Conservation (phyloP, 2,888 invertebrate species). For the Cephus spinipes region DNA sequence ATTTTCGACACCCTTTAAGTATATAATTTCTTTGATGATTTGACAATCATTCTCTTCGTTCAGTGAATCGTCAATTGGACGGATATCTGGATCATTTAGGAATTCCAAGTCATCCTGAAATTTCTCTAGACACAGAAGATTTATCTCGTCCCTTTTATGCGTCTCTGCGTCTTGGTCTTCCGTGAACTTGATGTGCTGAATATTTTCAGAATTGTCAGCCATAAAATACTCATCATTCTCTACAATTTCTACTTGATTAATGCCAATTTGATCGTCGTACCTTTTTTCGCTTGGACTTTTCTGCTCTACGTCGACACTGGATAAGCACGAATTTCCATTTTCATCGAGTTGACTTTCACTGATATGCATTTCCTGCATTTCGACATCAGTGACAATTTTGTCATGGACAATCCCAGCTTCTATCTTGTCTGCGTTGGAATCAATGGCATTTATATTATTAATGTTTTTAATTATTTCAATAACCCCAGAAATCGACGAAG, state of each 20-base stretch:
- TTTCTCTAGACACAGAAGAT: neutral
- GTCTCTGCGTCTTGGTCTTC: neutral
- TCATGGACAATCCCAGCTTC: too few species aligned
- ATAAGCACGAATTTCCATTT: constrained; percentile 9
- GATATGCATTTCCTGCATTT: too few species aligned
- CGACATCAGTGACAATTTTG: too few species aligned
- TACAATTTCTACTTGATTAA: neutral
- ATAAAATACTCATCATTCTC: neutral
- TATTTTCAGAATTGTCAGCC: neutral
- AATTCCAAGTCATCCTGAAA: neutral
- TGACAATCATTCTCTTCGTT: neutral
- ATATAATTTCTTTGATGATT: too few species aligned
- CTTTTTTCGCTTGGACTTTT: neutral
- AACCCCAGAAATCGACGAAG: too few species aligned
- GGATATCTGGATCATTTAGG: too few species aligned
- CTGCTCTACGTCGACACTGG: neutral
- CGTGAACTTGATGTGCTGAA: neutral
- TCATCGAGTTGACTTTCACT: constrained; percentile 4
- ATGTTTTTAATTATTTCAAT: too few species aligned
- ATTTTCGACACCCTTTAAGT: too few species aligned
- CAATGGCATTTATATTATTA: too few species aligned
- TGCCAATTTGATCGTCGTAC: neutral
- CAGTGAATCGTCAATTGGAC: neutral
- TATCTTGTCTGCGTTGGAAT: too few species aligned
- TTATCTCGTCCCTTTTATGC: neutral